A percentile compares a stretch with the other conserved stretches of the same genome.
Evolutionary conservation across 2,888 invertebrate genomes (phyloP).

Genomic region (Hyles lineata): DNA sequence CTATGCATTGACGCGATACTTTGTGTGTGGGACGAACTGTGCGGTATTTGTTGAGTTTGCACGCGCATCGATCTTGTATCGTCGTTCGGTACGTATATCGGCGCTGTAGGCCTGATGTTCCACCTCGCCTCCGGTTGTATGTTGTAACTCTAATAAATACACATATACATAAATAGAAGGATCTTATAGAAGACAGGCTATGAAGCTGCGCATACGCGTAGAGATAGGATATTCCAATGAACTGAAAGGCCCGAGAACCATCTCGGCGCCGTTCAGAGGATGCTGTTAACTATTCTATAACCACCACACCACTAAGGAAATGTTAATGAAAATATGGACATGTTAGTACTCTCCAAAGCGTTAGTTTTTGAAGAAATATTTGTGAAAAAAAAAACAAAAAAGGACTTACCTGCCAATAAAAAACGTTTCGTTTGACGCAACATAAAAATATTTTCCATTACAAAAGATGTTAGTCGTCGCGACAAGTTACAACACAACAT

Average conservation of each 20-base stretch:
- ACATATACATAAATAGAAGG: slow-evolving; percentile 47
- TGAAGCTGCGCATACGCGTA: slow-evolving; percentile 68
- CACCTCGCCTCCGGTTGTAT: slow-evolving; percentile 79
- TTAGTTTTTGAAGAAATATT: slow-evolving; percentile 58
- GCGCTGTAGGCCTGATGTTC: slow-evolving; percentile 82
- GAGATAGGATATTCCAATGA: slow-evolving; percentile 75
- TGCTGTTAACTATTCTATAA: slow-evolving; percentile 57
- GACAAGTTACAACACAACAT: slow-evolving; percentile 61
- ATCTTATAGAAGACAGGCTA: slow-evolving; percentile 14
- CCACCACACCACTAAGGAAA: slow-evolving; percentile 81
- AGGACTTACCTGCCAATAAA: slow-evolving; percentile 67
- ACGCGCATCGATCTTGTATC: slow-evolving; percentile 69
- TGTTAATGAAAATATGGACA: slow-evolving; percentile 50
- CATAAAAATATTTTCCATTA: slow-evolving; percentile 11
- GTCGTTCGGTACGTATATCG: slow-evolving; percentile 78
- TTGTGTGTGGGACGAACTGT: slow-evolving; percentile 79
- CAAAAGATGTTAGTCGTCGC: slow-evolving; percentile 65
- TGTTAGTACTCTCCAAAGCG: slow-evolving; percentile 64
- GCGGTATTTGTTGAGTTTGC: slow-evolving; percentile 77
- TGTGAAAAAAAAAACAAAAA: slow-evolving; percentile 52
- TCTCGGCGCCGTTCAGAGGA: slow-evolving; percentile 53
- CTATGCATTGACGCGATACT: slow-evolving; percentile 84
- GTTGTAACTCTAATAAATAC: slow-evolving; percentile 77
- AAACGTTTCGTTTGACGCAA: slow-evolving; percentile 46
- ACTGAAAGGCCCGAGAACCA: slow-evolving; percentile 52